Base-by-base conservation (phyloP, 2,797 vertebrate genomes). In the Coregonus ussuriensis region DNA sequence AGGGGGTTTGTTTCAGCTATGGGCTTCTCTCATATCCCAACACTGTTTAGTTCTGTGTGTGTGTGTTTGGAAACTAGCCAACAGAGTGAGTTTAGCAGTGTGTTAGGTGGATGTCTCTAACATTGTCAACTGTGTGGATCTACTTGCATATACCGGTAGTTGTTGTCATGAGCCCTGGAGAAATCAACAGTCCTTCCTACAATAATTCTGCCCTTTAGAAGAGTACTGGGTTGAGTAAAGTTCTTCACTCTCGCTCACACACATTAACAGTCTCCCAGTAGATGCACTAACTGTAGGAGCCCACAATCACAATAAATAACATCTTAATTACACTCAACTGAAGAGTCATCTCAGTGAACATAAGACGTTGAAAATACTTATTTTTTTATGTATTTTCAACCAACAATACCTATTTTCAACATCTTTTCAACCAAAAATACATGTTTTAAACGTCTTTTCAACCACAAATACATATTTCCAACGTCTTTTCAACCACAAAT, bases 101-200 rank as follows among this genome's bases (percentile, higher is more conserved):
- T 67, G 25, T 25, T 16, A 76, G 77, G 77, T 78, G 18, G n/a
- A 14, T 62, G 25, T 31, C 25, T 67, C 29, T 67, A 71, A 71
- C 77, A 84, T 63, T 73, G 74, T 75, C 78, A 76, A 71, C 65
- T 72, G 71, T 77, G 68, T 77, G 75, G 77, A 5, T 79, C 75
- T 77, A 72, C 85, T 86, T 91, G 89, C 89, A 89, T 90, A 87
- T 76, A 66, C 29, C 4, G 81, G 84, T 52, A 84, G 82, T 82
- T 78, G 79, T 72, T 79, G 25, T 33, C 51, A 88, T 68, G 71
- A 77, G 80, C 79, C 79, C 83, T 85, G 65, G 0, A 80, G 76
- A 77, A 71, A 76, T 25, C 70, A 41, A 79, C 53, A 47, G 74
- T 31, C 18, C 63, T 56, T 37, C 74, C 21, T n/a, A 29, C 53